Base-by-base conservation (phyloP, 30 jellyfish, hydroid and myxozoan species). In the Euphysa ruthae region DNA sequence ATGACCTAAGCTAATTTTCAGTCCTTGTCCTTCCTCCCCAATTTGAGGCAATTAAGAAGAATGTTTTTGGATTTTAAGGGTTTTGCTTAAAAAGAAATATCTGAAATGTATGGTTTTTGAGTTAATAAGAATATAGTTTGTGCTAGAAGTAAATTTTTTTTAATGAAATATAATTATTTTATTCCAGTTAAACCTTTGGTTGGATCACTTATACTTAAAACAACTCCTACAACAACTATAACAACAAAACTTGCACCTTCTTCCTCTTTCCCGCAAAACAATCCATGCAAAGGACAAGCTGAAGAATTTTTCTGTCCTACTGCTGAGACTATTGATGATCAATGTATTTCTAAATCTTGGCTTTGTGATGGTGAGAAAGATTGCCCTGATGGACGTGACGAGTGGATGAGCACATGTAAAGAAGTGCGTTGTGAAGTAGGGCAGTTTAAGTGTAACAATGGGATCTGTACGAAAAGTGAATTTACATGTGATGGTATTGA, bases 361-460 rank as follows among this genome's bases (percentile, higher is more conserved):
- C 76, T 74, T 3, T 88, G 97, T 55, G 95, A 88, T 49, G 94
- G 93, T 0, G 97, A 75, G 24, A n/a, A 31, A 3, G 95, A 88
- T 72, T 88, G 97, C 60, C 65, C 52, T 2, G 82, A 88, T 70
- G 92, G 87, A 3, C 79, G 58, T 21, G 97, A 88, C 46, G 97
- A 88, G 35, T 42, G 79, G 18, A 62, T 21, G 20, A 77, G 34
- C 3, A 30, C 35, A 5, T 85, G 96, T 42, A 61, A 68, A 31
- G 61, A 30, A 49, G 55, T 31, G 23, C 55, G 54, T 20, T 89
- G 98, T 66, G 30, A 63, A 18, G 35, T 63, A 18, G 29, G 66
- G 22, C 87, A 89, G 43, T 89, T 80, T 70, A 75, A 46, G 28
- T 89, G 98, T 81, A 74, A 43, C 22, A 89, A 79, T 51, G 91